These are phyloP conservation scores for Aleiodes leptofemur DNA, from an alignment of 2,888 invertebrate species.

Conservation along the genomic window DNA sequence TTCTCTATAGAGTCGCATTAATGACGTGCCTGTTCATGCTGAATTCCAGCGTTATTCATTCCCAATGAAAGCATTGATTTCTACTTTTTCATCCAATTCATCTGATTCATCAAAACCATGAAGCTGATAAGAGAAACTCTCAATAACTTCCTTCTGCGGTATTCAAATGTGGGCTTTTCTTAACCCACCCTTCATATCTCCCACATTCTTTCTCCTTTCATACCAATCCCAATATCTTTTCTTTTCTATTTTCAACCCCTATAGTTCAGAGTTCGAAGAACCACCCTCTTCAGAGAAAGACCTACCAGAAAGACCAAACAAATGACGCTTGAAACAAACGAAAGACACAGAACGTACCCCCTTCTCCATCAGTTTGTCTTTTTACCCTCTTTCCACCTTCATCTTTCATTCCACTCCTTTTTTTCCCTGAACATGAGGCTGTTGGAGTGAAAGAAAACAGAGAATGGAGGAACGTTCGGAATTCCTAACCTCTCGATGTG, in stretches of 20 bases:
- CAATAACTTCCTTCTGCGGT: slow-evolving; percentile 62
- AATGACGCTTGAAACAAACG: slow-evolving; percentile 76
- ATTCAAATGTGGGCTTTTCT: slow-evolving; percentile 71
- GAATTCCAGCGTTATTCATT: too few relatives aligned
- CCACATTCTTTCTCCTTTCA: slow-evolving; percentile 62
- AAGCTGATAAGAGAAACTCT: slow-evolving; percentile 44
- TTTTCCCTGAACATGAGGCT: slow-evolving; percentile 44
- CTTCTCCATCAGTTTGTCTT: slow-evolving; percentile 61
- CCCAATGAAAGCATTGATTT: too few relatives aligned
- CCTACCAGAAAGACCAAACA: slow-evolving; percentile 66
- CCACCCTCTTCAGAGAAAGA: slow-evolving; percentile 48
- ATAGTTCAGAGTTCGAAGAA: slow-evolving; percentile 32
- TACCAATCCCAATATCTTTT: slow-evolving; percentile 54
- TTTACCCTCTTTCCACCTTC: slow-evolving; percentile 49
- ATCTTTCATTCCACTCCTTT: slow-evolving; percentile 40
- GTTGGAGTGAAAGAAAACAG: slow-evolving; percentile 47
- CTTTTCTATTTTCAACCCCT: slow-evolving; percentile 40
- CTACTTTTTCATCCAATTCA: too few relatives aligned
- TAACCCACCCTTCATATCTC: slow-evolving; percentile 62
- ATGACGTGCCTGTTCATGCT: too few relatives aligned
- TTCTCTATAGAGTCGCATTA: too few relatives aligned
- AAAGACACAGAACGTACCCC: slow-evolving; percentile 66
- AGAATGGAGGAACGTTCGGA: slow-evolving; percentile 51
- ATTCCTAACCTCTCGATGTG: slow-evolving; percentile 48
- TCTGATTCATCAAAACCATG: background rate